phyloP scores from a whole-genome alignment of 2,888 invertebrate genomes.

The Polymixis lichenea region DNA sequence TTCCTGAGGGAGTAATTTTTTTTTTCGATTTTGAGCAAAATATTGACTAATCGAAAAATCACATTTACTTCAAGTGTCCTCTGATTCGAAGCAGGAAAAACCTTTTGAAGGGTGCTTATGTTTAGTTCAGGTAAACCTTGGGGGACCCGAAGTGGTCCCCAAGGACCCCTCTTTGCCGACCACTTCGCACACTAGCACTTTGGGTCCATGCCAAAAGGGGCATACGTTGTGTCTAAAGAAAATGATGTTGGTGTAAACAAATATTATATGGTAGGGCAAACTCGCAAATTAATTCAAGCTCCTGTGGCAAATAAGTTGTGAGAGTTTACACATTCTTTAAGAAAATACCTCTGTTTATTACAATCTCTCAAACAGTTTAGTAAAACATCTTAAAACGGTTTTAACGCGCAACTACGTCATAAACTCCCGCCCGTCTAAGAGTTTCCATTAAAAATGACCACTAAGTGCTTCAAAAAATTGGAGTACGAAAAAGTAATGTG shows the following conservation, averaged over 20 bases:
- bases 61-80: slow-evolving; percentile 37
- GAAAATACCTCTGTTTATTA: neutral
- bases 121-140: slow-evolving; percentile 26
- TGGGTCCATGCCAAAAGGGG: neutral
- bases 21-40: slow-evolving; percentile 15
- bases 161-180: neutral
- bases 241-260: slow-evolving; percentile 22
- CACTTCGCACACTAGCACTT: no score
- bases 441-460: slow-evolving; percentile 39
- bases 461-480: slow-evolving; percentile 13
- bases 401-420: slow-evolving; percentile 20
- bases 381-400: slow-evolving; percentile 14
- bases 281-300: slow-evolving; percentile 16
- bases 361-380: slow-evolving; percentile 15
- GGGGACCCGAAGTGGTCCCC: neutral
- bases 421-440: slow-evolving; percentile 6
- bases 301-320: neutral
- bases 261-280: neutral
- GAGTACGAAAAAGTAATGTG: slow-evolving; percentile 29
- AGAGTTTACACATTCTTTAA: neutral
- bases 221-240: slow-evolving; percentile 1
- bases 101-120: slow-evolving; percentile 40
- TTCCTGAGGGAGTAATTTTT: no score
- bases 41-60: slow-evolving; percentile 23
- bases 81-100: slow-evolving; percentile 25